Conservation (phyloP, 2,797 vertebrate species). For the Morus bassanus region DNA sequence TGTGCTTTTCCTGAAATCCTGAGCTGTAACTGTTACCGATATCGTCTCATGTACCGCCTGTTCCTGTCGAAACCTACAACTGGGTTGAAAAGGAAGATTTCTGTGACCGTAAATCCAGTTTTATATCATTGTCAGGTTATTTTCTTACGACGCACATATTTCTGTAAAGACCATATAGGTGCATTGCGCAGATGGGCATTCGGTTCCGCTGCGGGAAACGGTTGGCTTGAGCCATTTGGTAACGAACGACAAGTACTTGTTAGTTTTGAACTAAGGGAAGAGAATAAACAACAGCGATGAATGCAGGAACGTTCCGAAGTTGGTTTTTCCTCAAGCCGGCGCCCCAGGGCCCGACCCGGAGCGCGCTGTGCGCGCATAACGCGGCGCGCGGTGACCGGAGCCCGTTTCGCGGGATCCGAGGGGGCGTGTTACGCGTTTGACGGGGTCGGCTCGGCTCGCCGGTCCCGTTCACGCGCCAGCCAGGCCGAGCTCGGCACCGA, state of each 20-base stretch:
- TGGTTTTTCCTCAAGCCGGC: neutral
- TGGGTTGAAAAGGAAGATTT: neutral
- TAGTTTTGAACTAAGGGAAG: neutral
- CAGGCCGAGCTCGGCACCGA: neutral
- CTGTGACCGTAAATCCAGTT: neutral
- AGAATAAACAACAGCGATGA: neutral
- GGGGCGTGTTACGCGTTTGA: neutral
- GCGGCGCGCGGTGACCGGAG: neutral
- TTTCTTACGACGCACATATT: neutral
- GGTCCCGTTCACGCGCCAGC: too few species aligned
- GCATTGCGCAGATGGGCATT: neutral
- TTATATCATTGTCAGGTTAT: accelerated
- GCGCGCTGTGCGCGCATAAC: neutral
- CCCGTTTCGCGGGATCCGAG: neutral
- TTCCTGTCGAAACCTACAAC: neutral
- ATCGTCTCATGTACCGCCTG: neutral
- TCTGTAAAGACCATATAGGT: neutral
- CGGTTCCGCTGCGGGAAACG: neutral
- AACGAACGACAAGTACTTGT: neutral
- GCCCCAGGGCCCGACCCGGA: accelerated
- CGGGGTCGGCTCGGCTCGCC: neutral
- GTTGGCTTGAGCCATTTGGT: neutral
- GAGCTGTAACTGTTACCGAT: neutral
- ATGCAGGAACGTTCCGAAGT: neutral
- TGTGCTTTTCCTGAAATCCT: neutral